phyloP scores from a whole-genome alignment of 2,888 invertebrate genomes.

The Dusona sp. region DNA sequence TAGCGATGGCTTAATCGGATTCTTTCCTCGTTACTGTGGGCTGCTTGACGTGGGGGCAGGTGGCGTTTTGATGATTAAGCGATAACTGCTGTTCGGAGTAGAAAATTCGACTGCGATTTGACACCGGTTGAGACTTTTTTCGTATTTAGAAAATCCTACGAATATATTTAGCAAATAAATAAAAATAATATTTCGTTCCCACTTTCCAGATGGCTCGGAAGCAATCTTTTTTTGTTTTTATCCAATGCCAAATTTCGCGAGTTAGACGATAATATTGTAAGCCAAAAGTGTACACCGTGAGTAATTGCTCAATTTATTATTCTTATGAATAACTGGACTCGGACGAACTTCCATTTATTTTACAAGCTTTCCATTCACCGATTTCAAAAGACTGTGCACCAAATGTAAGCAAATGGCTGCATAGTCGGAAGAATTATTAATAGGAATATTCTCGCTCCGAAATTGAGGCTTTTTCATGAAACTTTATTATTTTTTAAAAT shows the following conservation, averaged over 20 bases:
- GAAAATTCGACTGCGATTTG: neutral
- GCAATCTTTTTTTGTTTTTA: neutral
- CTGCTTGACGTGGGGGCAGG: conserved; percentile 52
- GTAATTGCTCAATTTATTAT: conserved; percentile 14
- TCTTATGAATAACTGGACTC: neutral
- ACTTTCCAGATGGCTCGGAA: neutral
- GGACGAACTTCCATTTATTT: neutral
- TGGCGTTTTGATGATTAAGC: conserved; percentile 31
- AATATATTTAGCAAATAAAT: neutral
- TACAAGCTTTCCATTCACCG: neutral
- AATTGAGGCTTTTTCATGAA: neutral
- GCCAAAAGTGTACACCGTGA: neutral
- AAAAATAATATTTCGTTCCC: neutral
- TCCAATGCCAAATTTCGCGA: neutral
- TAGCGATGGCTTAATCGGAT: conserved; percentile 52
- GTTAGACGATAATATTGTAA: neutral
- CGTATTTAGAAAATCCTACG: neutral
- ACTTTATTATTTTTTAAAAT: neutral
- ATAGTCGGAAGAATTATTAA: neutral
- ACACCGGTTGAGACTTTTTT: neutral
- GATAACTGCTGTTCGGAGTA: conserved; percentile 8
- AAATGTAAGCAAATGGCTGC: neutral
- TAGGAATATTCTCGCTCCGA: neutral
- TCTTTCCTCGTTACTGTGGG: conserved; percentile 36
- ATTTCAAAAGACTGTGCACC: neutral